These are phyloP conservation scores for Hirtodrosophila trivittata DNA, from an alignment of 2,888 invertebrate species.

Conservation along the genomic window DNA sequence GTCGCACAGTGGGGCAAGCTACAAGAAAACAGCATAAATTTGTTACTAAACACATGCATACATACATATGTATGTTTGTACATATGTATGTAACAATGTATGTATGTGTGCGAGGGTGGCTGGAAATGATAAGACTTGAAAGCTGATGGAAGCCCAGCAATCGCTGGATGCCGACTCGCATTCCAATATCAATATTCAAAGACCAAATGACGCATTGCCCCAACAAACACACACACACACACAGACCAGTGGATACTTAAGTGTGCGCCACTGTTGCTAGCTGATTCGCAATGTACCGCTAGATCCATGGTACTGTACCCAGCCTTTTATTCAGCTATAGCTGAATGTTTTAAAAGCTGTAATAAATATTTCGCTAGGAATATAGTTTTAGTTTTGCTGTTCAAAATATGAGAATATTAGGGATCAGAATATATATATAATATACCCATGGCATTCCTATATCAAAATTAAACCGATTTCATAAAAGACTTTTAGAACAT, in stretches of 20 bases:
- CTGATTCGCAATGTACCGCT: slow-evolving; percentile 32
- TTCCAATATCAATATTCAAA: slow-evolving; percentile 27
- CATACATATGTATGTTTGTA: not conserved
- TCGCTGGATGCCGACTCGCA: slow-evolving; percentile 5
- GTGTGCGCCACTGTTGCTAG: slow-evolving; percentile 17
- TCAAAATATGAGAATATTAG: no score
- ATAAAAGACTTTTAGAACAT: no score
- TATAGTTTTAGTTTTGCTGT: no score
- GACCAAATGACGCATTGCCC: slow-evolving; percentile 25
- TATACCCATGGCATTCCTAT: no score
- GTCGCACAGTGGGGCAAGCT: slow-evolving; percentile 34
- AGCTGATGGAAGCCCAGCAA: not conserved
- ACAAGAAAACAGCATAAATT: slow-evolving; percentile 1
- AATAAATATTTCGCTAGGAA: no score
- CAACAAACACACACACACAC: not conserved
- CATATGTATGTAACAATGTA: no score
- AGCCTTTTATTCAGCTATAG: slow-evolving; percentile 6
- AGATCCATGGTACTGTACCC: not conserved
- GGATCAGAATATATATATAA: no score
- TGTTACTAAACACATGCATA: not conserved
- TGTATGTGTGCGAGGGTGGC: slow-evolving; percentile 4
- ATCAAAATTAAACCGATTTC: no score
- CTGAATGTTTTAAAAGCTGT: slow-evolving; percentile 4
- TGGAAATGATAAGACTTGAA: slow-evolving; percentile 25
- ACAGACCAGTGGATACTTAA: not conserved